phyloP scores from a whole-genome alignment of 2,888 invertebrate genomes.

The Salpingus planirostris region DNA sequence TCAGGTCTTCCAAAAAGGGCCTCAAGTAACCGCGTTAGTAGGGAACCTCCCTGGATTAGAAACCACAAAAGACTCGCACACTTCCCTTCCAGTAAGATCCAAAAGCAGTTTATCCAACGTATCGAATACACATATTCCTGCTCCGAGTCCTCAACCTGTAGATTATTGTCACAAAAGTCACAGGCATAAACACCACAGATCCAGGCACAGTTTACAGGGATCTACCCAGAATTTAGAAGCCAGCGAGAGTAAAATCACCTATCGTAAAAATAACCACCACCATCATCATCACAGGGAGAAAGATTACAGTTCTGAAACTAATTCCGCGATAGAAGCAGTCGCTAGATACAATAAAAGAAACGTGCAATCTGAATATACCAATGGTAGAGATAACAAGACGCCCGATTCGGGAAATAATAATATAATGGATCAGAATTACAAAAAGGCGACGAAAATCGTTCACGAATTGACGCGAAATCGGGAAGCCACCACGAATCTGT shows the following conservation, averaged over 20 bases:
- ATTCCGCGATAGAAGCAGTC: conserved; percentile 46
- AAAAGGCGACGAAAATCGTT: conserved; percentile 39
- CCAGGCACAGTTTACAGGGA: conserved; percentile 34
- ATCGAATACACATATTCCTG: conserved; percentile 45
- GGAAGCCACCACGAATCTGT: conserved; percentile 27
- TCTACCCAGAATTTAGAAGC: conserved; percentile 45
- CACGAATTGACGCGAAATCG: conserved; percentile 35
- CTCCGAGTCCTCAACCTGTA: conserved; percentile 27
- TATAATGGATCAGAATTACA: conserved; percentile 38
- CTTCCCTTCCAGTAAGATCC: conserved; percentile 47
- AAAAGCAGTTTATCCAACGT: conserved; percentile 46
- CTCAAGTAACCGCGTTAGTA: conserved; percentile 67
- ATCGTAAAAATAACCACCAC: conserved; percentile 31
- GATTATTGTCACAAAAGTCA: conserved; percentile 30
- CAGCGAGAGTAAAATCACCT: conserved; percentile 29
- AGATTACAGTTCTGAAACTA: conserved; percentile 53
- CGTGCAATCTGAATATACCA: no score
- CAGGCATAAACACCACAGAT: conserved; percentile 30
- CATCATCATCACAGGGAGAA: conserved; percentile 32
- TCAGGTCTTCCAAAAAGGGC: conserved; percentile 67
- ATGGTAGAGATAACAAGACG: conserved; percentile 21
- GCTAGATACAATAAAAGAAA: conserved; percentile 24
- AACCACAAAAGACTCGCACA: conserved; percentile 37
- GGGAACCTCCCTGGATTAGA: conserved; percentile 54
- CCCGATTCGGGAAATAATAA: conserved; percentile 25